These are phyloP conservation scores for Oscheius myriophilus DNA, from an alignment of 2,888 invertebrate species.

Conservation along the genomic window DNA sequence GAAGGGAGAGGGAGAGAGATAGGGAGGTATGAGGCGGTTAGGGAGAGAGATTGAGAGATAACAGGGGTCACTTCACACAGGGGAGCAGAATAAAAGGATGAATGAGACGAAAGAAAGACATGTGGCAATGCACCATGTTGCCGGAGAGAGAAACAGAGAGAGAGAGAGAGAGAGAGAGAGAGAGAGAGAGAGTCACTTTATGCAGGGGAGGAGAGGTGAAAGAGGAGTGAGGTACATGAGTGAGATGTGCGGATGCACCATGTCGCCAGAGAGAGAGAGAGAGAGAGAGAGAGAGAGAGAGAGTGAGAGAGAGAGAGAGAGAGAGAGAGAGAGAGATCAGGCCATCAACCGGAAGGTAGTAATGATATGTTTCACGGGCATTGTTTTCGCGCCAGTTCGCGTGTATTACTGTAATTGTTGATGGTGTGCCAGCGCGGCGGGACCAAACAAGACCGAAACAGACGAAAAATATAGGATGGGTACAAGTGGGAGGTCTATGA, in stretches of 20 bases:
- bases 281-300: background rate
- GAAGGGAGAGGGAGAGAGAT: background rate
- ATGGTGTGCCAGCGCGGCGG: too few species aligned
- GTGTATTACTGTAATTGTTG: too few species aligned
- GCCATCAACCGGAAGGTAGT: too few species aligned
- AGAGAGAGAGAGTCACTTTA: background rate
- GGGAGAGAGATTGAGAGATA: too few species aligned
- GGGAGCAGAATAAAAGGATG: background rate
- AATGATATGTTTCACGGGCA: too few species aligned
- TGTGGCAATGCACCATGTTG: background rate
- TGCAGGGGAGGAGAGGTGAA: background rate
- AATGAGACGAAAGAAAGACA: background rate
- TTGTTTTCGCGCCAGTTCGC: too few species aligned
- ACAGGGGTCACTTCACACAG: background rate
- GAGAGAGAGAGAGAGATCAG: too few species aligned
- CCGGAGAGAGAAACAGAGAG: conserved; percentile 1
- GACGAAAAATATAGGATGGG: too few species aligned
- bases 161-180: conserved; percentile 18
- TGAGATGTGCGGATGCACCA: background rate
- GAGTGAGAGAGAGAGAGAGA: background rate
- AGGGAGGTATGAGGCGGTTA: background rate
- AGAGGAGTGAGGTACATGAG: background rate
- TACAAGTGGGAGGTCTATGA: too few species aligned
- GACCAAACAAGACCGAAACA: too few species aligned
- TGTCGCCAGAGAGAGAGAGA: background rate